These are phyloP conservation scores for Ascaphus truei DNA, from an alignment of 2,113 vertebrate genomes.

Conservation along the genomic window DNA sequence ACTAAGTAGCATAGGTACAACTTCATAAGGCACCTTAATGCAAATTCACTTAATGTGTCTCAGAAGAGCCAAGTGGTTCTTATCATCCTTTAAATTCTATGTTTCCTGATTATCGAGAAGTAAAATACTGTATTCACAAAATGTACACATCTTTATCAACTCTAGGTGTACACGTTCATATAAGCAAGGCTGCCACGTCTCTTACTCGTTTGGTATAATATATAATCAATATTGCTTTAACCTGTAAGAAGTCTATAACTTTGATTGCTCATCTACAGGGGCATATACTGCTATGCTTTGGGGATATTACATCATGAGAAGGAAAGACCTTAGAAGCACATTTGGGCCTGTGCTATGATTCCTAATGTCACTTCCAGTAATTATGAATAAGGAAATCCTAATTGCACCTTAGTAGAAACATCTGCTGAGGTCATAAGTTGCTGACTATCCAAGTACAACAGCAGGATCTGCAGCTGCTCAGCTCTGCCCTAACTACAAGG, in stretches of 20 bases:
- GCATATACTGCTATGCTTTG: conserved; percentile 21
- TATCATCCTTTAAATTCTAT: no score
- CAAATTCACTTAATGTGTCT: no score
- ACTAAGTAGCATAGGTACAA: no score
- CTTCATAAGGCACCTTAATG: no score
- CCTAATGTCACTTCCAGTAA: conserved; percentile 52
- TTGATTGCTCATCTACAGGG: conserved; percentile 10
- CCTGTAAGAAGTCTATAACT: not conserved
- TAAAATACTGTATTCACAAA: no score
- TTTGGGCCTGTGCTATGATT: conserved; percentile 40
- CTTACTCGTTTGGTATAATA: not conserved
- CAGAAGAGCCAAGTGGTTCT: no score
- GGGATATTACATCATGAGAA: conserved; percentile 45
- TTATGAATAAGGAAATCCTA: conserved; percentile 44
- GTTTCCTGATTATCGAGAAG: no score
- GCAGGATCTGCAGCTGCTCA: conserved; percentile 52
- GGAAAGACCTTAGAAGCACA: conserved; percentile 38
- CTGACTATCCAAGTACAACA: conserved; percentile 45
- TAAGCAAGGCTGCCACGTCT: not conserved
- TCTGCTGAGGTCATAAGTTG: conserved; percentile 52
- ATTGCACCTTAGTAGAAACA: conserved; percentile 54
- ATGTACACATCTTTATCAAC: no score
- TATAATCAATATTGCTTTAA: conserved; percentile 30
- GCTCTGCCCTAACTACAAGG: conserved; percentile 43
- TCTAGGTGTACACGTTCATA: no score